phyloP scores from a whole-genome alignment of 2,797 vertebrate genomes.

The Balearica regulorum region DNA sequence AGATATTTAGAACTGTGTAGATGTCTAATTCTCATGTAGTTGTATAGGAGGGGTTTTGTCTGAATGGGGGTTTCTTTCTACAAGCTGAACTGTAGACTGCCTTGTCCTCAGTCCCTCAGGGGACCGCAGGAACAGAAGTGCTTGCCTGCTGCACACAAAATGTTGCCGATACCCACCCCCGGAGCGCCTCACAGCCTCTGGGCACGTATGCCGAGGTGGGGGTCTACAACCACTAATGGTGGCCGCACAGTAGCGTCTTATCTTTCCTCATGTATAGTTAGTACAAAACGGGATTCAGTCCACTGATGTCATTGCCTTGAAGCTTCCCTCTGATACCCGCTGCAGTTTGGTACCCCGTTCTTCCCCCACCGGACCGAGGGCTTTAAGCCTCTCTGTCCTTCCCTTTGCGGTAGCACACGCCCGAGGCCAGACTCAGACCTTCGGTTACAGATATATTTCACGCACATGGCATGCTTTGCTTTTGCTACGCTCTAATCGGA shows the following conservation, averaged over 20 bases:
- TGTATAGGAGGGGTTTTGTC: not conserved
- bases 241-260: rapidly evolving
- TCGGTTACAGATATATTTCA: not conserved
- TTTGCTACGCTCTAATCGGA: not conserved
- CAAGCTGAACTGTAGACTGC: rapidly evolving
- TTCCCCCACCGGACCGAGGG: not conserved
- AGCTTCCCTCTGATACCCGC: not conserved
- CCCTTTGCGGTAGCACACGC: not conserved
- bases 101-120: not conserved
- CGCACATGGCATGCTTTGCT: rapidly evolving
- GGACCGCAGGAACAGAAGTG: not conserved
- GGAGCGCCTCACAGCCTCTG: not conserved
- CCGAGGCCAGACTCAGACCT: not conserved
- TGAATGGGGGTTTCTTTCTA: not conserved
- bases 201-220: rapidly evolving
- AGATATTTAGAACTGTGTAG: not conserved
- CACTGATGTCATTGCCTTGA: rapidly evolving
- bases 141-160: not conserved
- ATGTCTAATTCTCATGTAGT: not conserved
- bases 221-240: not conserved
- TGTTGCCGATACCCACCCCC: not conserved
- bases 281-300: not conserved
- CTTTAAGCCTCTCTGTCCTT: not conserved
- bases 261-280: rapidly evolving
- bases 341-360: not conserved